Conservation (phyloP, 2,888 invertebrate genomes). For the Conomelus anceps region DNA sequence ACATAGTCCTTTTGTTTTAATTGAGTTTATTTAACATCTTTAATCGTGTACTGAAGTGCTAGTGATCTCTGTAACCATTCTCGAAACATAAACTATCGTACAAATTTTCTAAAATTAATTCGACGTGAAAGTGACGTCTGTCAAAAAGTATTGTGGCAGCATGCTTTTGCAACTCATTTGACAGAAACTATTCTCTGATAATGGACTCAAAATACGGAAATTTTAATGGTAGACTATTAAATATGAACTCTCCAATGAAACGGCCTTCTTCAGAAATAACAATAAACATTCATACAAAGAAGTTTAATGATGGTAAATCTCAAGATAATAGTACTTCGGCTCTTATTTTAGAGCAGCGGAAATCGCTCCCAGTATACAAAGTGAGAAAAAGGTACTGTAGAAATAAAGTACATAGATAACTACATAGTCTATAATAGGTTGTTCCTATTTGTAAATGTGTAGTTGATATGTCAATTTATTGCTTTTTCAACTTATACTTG, state of each 20-base stretch:
- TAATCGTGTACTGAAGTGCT: too few species aligned
- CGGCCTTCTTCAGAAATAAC: neutral
- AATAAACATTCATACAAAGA: neutral
- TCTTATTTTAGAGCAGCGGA: conserved; percentile 37
- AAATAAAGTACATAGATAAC: neutral
- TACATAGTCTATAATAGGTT: neutral
- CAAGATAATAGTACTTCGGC: neutral
- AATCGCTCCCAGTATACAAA: conserved; percentile 42
- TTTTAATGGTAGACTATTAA: neutral
- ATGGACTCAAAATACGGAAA: neutral
- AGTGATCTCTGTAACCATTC: too few species aligned
- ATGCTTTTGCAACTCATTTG: neutral
- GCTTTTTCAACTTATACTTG: too few species aligned
- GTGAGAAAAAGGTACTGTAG: conserved; percentile 43
- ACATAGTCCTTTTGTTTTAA: too few species aligned
- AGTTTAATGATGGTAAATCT: neutral
- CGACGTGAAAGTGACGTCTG: neutral
- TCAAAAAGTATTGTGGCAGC: neutral
- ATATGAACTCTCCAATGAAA: neutral
- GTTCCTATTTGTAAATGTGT: too few species aligned
- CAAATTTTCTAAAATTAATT: too few species aligned
- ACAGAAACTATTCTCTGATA: neutral
- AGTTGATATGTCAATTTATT: too few species aligned
- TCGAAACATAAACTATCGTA: too few species aligned
- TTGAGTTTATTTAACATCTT: too few species aligned